A percentile compares a stretch with the other conserved stretches of the same genome.
Conservation (phyloP, 2,113 vertebrate species). For the Prunella himalayana region DNA sequence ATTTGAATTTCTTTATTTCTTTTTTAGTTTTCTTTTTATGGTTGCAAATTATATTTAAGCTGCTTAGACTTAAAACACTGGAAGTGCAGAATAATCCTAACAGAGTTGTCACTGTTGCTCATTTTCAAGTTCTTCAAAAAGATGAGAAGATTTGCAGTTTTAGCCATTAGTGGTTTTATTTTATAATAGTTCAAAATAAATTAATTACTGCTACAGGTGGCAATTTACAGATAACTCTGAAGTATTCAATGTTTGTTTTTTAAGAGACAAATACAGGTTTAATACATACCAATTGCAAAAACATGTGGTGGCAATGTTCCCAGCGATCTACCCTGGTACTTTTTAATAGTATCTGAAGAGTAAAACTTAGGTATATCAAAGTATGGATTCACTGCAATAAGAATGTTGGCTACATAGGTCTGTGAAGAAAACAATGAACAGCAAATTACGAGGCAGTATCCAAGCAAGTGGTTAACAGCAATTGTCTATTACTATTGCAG, state of each 20-base stretch:
- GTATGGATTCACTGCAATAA: slow-evolving; percentile 97
- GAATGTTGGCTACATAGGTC: slow-evolving; percentile 97
- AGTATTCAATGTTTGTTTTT: not conserved
- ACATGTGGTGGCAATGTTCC: slow-evolving; percentile 94
- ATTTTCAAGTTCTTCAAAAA: not conserved
- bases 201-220: not conserved
- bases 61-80: not conserved
- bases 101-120: not conserved
- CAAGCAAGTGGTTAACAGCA: not conserved
- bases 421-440: slow-evolving; percentile 62
- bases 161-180: not conserved
- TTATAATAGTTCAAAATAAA: not conserved
- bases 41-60: not conserved
- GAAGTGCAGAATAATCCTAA: not conserved
- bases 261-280: not conserved
- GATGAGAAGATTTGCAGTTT: not conserved
- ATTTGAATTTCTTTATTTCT: not conserved
- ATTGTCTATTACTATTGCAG: not conserved
- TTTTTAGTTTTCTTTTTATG: not conserved
- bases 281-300: slow-evolving; percentile 89
- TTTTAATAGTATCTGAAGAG: slow-evolving; percentile 83
- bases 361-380: slow-evolving; percentile 95
- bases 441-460: not conserved
- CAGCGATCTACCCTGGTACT: slow-evolving; percentile 89
- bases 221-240: not conserved